These are phyloP conservation scores for Balaeniceps rex DNA, from an alignment of 2,113 vertebrate species.

Conservation along the genomic window DNA sequence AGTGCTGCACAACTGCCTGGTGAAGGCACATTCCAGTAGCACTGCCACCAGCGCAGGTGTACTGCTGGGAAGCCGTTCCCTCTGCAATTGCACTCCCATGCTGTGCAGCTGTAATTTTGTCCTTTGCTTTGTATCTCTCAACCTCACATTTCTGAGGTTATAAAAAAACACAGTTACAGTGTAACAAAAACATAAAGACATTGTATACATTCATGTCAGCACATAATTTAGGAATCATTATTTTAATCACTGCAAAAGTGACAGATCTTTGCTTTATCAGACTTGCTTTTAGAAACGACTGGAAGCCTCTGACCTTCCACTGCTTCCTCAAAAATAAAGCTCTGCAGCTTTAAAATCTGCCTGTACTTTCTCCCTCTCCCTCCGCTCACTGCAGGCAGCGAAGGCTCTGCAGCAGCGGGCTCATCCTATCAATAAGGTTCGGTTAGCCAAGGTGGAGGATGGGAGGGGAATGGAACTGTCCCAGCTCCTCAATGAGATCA, in stretches of 20 bases:
- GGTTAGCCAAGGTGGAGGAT: slow-evolving; percentile 82
- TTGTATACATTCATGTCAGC: not conserved
- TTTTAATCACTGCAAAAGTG: not conserved
- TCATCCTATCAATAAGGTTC: slow-evolving; percentile 59
- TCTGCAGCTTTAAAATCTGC: slow-evolving; percentile 72
- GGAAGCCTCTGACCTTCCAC: not conserved
- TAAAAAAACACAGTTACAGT: not conserved
- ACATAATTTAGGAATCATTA: too few relatives aligned
- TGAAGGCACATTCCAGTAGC: not conserved
- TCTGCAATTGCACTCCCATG: too few relatives aligned
- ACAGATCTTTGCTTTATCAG: not conserved
- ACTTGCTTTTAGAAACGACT: not conserved
- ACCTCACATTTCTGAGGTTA: not conserved
- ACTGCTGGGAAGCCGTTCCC: not conserved
- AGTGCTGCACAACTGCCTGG: not conserved
- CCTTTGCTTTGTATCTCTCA: not conserved
- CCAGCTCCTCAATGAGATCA: slow-evolving; percentile 85
- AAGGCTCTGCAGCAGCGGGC: slow-evolving; percentile 77
- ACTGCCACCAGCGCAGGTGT: too few relatives aligned
- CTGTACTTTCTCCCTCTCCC: not conserved
- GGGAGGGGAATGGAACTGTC: slow-evolving; percentile 90
- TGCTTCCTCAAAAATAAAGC: not conserved
- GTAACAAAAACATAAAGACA: not conserved
- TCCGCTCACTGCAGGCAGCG: slow-evolving; percentile 68
- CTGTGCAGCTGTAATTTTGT: not conserved